A percentile compares a stretch with the other conserved stretches of the same genome.
These are phyloP conservation scores for Scaptomyza cyrtandrae DNA, from an alignment of 2,888 invertebrate genomes.

Conservation along the genomic window DNA sequence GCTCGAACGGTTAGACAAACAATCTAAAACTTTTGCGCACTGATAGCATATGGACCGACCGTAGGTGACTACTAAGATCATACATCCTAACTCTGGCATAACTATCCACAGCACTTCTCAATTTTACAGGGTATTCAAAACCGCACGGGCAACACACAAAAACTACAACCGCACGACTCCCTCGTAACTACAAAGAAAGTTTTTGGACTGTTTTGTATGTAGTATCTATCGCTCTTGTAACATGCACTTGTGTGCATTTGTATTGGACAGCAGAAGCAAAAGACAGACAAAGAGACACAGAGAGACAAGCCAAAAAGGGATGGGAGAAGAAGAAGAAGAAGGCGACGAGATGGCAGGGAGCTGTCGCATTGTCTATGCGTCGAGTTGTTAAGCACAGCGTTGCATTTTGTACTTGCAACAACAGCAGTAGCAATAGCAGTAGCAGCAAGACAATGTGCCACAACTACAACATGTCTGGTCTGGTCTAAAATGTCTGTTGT, in stretches of 20 bases:
- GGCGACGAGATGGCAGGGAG: slow-evolving; percentile 28
- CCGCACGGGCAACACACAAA: slow-evolving; percentile 64
- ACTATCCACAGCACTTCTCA: not conserved
- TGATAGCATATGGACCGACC: too few species aligned
- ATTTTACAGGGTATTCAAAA: slow-evolving; percentile 41
- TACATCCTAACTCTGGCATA: not conserved
- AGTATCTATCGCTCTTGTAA: slow-evolving; percentile 29
- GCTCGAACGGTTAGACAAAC: too few species aligned
- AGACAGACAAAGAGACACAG: slow-evolving; percentile 13
- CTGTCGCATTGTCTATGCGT: slow-evolving; percentile 55
- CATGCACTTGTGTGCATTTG: slow-evolving; percentile 47
- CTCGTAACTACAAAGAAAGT: slow-evolving; percentile 32
- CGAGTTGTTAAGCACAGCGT: slow-evolving; percentile 61
- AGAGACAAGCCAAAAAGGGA: not conserved
- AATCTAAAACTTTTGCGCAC: not conserved
- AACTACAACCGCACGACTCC: slow-evolving; percentile 44
- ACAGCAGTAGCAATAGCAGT: slow-evolving; percentile 6
- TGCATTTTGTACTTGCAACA: slow-evolving; percentile 49
- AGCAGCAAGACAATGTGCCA: slow-evolving; percentile 34
- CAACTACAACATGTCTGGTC: slow-evolving; percentile 41
- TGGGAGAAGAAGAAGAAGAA: slow-evolving; percentile 5
- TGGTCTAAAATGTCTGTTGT: slow-evolving; percentile 24
- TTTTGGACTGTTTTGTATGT: slow-evolving; percentile 26
- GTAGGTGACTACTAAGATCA: not conserved
- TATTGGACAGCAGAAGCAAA: slow-evolving; percentile 30